These are phyloP conservation scores for Cephalopterus ornatus DNA, from an alignment of 2,113 vertebrate species.

Conservation along the genomic window DNA sequence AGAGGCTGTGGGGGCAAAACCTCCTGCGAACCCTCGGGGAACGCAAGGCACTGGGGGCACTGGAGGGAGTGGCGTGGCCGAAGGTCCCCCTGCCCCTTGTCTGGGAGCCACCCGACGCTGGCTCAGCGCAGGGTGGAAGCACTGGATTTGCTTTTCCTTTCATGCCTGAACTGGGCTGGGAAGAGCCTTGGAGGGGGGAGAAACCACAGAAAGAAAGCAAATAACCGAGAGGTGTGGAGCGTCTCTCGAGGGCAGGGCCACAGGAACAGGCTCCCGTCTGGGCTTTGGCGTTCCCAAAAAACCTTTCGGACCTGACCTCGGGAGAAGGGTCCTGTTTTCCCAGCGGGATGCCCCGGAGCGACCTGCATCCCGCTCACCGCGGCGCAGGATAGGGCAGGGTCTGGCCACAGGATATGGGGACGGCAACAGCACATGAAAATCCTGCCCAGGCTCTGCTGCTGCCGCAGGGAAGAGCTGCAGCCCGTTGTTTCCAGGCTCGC, in stretches of 20 bases:
- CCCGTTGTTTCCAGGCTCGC: neutral
- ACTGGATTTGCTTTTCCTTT: neutral
- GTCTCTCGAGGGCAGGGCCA: neutral
- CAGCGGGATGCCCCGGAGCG: neutral
- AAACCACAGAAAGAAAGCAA: neutral
- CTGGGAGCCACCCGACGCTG: neutral
- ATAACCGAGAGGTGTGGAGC: neutral
- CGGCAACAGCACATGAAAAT: neutral
- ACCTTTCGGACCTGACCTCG: accelerated
- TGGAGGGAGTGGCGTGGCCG: neutral
- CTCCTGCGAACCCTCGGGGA: too few species aligned
- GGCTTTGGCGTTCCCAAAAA: neutral
- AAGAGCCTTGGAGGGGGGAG: neutral
- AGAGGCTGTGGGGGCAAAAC: neutral
- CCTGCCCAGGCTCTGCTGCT: neutral
- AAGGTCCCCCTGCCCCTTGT: neutral
- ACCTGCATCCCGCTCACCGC: neutral
- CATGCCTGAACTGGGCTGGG: neutral
- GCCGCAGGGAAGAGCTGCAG: neutral
- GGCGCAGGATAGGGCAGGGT: slow-evolving; percentile 35
- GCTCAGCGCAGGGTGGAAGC: neutral
- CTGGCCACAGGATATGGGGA: slow-evolving; percentile 17
- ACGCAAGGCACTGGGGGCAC: neutral
- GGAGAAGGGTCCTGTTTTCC: neutral
- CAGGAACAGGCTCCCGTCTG: neutral